Percentiles rank a stretch among this genome's conserved stretches.
Conservation (phyloP, 2,113 vertebrate genomes). For the Sebastes schlegelii region DNA sequence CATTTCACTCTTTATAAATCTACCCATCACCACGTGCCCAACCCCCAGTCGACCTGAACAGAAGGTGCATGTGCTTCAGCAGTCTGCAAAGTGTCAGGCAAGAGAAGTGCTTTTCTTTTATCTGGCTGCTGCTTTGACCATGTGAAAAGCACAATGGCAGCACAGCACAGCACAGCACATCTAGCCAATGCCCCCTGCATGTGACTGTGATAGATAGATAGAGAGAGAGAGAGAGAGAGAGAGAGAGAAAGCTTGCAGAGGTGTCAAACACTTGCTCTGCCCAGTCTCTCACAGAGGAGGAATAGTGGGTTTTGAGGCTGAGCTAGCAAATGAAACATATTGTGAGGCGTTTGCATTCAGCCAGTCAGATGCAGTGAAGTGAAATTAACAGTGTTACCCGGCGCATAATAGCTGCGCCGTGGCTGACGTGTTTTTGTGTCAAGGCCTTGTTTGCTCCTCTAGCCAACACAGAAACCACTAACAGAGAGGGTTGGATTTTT, state of each 20-base stretch:
- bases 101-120: slow-evolving; percentile 26
- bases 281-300: slow-evolving; percentile 20
- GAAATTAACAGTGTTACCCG: slow-evolving; percentile 71
- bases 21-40: slow-evolving; percentile 45
- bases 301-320: slow-evolving; percentile 37
- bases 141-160: slow-evolving; percentile 43
- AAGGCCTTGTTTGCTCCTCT: slow-evolving; percentile 28
- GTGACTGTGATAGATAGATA: slow-evolving; percentile 24
- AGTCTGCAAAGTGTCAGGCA: slow-evolving; percentile 21
- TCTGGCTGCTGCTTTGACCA: slow-evolving; percentile 19
- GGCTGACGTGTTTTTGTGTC: slow-evolving; percentile 51
- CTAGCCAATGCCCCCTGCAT: slow-evolving; percentile 6
- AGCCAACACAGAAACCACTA: background rate
- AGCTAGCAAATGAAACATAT: slow-evolving; percentile 57
- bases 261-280: slow-evolving; percentile 57
- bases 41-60: slow-evolving; percentile 37
- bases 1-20: slow-evolving; percentile 81
- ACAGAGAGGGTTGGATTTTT: background rate
- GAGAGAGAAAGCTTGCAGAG: slow-evolving; percentile 23
- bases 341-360: slow-evolving; percentile 67
- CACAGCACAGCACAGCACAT: background rate
- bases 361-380: slow-evolving; percentile 72
- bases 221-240: slow-evolving; percentile 4
- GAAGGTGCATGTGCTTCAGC: slow-evolving; percentile 40
- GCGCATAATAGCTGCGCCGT: slow-evolving; percentile 50